phyloP scores from a whole-genome alignment of 2,888 invertebrate species.

The Loripinus fragilis region DNA sequence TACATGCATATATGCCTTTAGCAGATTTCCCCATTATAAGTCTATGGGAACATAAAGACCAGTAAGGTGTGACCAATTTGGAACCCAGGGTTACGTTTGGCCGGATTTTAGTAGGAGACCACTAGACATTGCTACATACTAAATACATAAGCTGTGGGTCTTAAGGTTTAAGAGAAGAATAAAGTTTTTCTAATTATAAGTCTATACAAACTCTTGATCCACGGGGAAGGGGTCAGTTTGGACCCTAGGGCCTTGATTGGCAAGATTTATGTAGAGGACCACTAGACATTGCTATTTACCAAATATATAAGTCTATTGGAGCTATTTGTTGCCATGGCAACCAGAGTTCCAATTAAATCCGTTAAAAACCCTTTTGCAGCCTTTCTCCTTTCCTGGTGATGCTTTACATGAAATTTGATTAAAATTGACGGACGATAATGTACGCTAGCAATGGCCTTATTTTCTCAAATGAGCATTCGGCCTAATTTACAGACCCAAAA shows the following conservation, averaged over 20 bases:
- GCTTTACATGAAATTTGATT: too few species aligned
- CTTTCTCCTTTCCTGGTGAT: too few species aligned
- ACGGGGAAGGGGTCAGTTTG: background rate
- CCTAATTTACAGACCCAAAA: too few species aligned
- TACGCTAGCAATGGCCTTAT: too few species aligned
- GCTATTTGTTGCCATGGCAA: too few species aligned
- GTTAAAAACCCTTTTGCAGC: too few species aligned
- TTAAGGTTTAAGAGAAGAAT: background rate
- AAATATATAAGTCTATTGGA: background rate
- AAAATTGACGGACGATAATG: too few species aligned
- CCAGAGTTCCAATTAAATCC: too few species aligned
- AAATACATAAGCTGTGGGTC: background rate
- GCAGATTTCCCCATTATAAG: too few species aligned
- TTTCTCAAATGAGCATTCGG: too few species aligned
- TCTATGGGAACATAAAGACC: too few species aligned
- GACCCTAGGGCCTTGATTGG: conserved; percentile 1
- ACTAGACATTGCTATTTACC: background rate
- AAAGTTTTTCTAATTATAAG: background rate
- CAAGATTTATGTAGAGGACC: background rate
- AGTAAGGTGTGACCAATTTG: background rate
- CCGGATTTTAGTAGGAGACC: background rate
- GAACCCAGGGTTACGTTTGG: background rate
- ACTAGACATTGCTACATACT: background rate
- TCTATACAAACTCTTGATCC: background rate
- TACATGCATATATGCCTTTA: too few species aligned